These are phyloP conservation scores for Cygnus buccinator DNA, from an alignment of 2,113 vertebrate species.

Conservation along the genomic window DNA sequence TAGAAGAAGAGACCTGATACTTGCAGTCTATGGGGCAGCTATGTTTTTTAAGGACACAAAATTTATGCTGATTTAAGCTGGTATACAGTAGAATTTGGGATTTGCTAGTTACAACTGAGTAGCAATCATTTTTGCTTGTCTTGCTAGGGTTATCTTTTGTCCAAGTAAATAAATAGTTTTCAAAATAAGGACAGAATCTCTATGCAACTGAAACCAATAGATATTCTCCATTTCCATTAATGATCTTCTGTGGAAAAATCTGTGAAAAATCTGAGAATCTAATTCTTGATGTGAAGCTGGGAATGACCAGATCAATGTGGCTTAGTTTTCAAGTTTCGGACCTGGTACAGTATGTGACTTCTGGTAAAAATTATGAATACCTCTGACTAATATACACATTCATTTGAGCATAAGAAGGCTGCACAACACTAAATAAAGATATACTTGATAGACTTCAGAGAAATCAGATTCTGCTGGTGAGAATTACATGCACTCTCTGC, in stretches of 20 bases:
- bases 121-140: background rate
- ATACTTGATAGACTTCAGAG: background rate
- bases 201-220: accelerated
- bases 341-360: background rate
- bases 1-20: background rate
- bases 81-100: background rate
- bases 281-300: conserved; percentile 11
- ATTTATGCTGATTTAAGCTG: background rate
- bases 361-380: conserved; percentile 28
- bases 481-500: background rate
- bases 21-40: background rate
- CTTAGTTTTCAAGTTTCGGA: background rate
- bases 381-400: background rate
- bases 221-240: background rate
- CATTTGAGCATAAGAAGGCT: conserved; percentile 22
- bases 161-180: background rate
- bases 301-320: background rate
- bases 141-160: background rate
- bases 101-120: background rate
- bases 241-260: background rate
- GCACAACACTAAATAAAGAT: background rate
- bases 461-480: background rate
- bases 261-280: background rate
- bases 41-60: background rate
- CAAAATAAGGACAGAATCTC: background rate